Conservation (phyloP, 1,140 invertebrate genomes). For the Zelostemma sp. region DNA sequence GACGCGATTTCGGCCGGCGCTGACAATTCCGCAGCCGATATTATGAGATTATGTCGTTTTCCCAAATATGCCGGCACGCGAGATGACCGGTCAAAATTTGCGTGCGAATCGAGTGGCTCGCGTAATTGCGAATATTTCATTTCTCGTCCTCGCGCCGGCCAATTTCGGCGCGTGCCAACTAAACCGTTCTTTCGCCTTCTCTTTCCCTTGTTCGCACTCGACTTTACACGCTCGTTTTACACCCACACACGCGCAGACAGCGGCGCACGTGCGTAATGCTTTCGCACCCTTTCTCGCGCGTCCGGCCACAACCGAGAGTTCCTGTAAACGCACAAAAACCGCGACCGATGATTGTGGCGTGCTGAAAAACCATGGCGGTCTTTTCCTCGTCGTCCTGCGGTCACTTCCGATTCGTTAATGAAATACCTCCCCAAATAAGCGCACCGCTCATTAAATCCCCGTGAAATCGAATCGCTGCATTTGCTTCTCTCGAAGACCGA, state of each 20-base stretch:
- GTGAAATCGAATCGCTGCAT: conserved; percentile 11
- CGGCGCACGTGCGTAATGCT: conserved; percentile 23
- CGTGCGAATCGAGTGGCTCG: conserved; percentile 27
- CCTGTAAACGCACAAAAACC: conserved; percentile 48
- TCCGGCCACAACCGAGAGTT: conserved; percentile 2
- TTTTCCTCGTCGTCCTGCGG: conserved; percentile 16
- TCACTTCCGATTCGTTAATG: conserved; percentile 13
- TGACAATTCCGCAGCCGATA: conserved; percentile 22
- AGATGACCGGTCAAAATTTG: conserved; percentile 27
- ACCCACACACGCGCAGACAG: not conserved
- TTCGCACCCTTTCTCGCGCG: conserved; percentile 20
- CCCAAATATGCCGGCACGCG: conserved; percentile 21
- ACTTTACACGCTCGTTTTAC: conserved; percentile 21
- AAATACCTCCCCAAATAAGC: conserved; percentile 26
- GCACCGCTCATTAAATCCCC: conserved; percentile 36
- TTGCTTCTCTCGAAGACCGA: conserved; percentile 3
- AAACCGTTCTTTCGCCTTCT: conserved; percentile 41
- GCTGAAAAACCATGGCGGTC: conserved; percentile 34
- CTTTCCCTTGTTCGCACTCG: conserved; percentile 28
- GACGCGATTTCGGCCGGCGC: not conserved
- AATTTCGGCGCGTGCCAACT: conserved; percentile 60
- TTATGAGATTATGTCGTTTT: conserved; percentile 42
- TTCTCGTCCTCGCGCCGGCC: conserved; percentile 51
- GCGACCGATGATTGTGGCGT: conserved; percentile 49
- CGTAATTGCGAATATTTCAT: conserved; percentile 49